These are phyloP conservation scores for Timema podura DNA, from an alignment of 2,888 invertebrate species.

Conservation along the genomic window DNA sequence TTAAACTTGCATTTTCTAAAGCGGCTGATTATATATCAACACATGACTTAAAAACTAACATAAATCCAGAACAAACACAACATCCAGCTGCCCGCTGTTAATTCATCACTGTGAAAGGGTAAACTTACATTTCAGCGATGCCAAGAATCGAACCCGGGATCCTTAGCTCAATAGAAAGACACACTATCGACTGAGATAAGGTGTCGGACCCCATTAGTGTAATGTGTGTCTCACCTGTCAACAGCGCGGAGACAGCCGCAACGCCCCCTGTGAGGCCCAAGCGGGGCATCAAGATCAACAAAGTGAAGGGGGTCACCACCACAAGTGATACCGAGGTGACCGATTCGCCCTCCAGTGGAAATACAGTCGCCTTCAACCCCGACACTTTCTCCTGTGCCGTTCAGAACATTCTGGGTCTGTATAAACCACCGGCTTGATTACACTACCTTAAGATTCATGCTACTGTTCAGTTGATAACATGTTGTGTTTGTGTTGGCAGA, in stretches of 20 bases:
- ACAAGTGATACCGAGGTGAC: conserved; percentile 39
- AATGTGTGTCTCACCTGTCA: conserved; percentile 24
- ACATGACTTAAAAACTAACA: too few relatives aligned
- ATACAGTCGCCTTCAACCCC: conserved; percentile 66
- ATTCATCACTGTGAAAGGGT: too few relatives aligned
- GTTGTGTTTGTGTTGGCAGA: conserved; percentile 47
- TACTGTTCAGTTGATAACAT: not conserved
- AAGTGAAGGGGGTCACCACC: conserved; percentile 37
- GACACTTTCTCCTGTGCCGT: conserved; percentile 77
- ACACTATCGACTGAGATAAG: too few relatives aligned
- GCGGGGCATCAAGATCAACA: conserved; percentile 44
- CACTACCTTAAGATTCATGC: not conserved
- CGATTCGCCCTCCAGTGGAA: conserved; percentile 30
- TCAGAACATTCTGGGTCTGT: conserved; percentile 70
- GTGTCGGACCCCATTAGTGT: too few relatives aligned
- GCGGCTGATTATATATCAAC: too few relatives aligned
- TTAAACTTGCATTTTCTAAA: too few relatives aligned
- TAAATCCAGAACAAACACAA: too few relatives aligned
- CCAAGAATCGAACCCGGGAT: too few relatives aligned
- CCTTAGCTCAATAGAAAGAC: too few relatives aligned
- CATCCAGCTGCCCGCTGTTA: too few relatives aligned
- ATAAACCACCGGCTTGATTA: not conserved
- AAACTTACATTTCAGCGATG: too few relatives aligned
- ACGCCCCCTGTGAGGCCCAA: conserved; percentile 43
- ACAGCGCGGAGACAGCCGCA: conserved; percentile 35